Conservation (phyloP, 37 sponge, comb jelly and placozoan species). For the Axinella damicornis region DNA sequence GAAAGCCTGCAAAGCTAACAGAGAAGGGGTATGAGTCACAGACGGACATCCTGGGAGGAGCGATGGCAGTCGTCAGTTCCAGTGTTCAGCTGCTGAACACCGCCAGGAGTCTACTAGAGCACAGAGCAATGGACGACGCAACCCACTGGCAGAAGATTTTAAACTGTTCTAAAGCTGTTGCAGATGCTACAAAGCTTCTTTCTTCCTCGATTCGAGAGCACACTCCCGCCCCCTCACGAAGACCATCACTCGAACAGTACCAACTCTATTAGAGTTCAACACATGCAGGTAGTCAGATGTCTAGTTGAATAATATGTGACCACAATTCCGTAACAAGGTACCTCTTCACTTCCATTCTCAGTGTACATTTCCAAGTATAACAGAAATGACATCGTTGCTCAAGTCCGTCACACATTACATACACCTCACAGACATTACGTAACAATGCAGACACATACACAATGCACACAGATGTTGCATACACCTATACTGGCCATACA, state of each 20-base stretch:
- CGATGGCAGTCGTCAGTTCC: conserved; percentile 84
- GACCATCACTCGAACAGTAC: not conserved
- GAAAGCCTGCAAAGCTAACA: conserved; percentile 63
- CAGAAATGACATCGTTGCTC: too few relatives aligned
- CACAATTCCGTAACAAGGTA: too few relatives aligned
- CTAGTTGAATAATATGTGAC: too few relatives aligned
- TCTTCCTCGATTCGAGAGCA: conserved; percentile 50
- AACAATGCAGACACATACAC: too few relatives aligned
- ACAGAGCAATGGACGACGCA: not conserved
- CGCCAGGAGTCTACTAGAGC: conserved; percentile 21
- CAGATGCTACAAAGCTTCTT: conserved; percentile 67
- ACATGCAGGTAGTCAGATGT: too few relatives aligned
- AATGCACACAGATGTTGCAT: too few relatives aligned
- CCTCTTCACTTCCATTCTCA: too few relatives aligned
- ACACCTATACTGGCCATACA: too few relatives aligned
- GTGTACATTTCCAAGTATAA: too few relatives aligned
- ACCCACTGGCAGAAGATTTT: conserved; percentile 69
- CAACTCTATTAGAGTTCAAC: too few relatives aligned
- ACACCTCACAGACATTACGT: too few relatives aligned
- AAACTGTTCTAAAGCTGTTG: conserved; percentile 73
- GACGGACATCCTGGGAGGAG: conserved; percentile 75
- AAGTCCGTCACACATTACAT: too few relatives aligned
- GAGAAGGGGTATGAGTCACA: conserved; percentile 53
- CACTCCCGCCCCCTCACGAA: conserved; percentile 56
- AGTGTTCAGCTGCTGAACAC: conserved; percentile 61